phyloP scores from a whole-genome alignment of 1,140 invertebrate species.

The Zaprionus capensis region DNA sequence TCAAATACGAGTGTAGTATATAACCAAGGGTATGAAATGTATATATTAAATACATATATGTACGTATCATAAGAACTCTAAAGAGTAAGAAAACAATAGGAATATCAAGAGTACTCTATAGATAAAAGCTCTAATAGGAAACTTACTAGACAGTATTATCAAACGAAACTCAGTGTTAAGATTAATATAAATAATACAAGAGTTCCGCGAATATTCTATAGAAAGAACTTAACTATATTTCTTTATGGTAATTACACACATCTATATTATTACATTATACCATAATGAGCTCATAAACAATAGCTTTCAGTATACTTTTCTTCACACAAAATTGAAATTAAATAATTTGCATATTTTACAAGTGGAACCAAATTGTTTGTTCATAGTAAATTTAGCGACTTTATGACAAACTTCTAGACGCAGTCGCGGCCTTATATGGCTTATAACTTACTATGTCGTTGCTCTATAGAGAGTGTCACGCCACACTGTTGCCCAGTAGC shows the following conservation, averaged over 20 bases:
- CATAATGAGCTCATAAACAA: not conserved
- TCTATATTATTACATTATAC: not conserved
- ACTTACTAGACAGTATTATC: not conserved
- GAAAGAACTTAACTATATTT: not conserved
- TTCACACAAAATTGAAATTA: not conserved
- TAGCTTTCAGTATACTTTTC: not conserved
- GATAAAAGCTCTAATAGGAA: not conserved
- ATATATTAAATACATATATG: too few relatives aligned
- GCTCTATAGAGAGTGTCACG: constrained; percentile 1
- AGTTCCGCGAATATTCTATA: not conserved
- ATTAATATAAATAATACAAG: not conserved
- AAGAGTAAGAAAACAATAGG: not conserved
- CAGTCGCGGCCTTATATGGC: constrained; percentile 19
- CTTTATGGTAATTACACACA: not conserved
- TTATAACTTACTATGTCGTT: constrained; percentile 17
- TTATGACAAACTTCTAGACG: constrained; percentile 5
- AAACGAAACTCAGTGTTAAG: not conserved
- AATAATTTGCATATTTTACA: not conserved
- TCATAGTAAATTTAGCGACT: not conserved
- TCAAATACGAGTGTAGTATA: too few relatives aligned
- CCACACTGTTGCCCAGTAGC: not conserved
- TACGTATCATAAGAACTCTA: not conserved
- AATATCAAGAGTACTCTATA: not conserved
- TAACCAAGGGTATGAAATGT: too few relatives aligned
- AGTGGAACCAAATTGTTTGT: not conserved